Evolutionary conservation across 2,113 vertebrate species (phyloP).

Genomic region (Lophius piscatorius): DNA sequence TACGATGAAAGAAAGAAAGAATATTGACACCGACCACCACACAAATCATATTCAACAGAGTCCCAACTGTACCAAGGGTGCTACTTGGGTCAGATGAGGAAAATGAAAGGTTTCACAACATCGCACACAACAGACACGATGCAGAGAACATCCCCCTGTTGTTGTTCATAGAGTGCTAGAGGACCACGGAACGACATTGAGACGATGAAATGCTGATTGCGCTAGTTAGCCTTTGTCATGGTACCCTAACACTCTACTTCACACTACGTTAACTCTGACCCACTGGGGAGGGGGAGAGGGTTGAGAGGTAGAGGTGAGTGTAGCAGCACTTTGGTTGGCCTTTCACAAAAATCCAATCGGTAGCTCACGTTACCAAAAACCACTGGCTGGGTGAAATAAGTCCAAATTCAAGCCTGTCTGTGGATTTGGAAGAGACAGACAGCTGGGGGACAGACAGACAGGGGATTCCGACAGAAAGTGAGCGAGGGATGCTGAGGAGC

Average conservation of each 20-base stretch:
- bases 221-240: conserved; percentile 71
- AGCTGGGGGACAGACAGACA: conserved; percentile 72
- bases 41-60: conserved; percentile 67
- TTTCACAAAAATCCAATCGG: conserved; percentile 52
- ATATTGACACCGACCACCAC: conserved; percentile 72
- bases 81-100: conserved; percentile 64
- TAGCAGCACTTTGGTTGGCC: conserved; percentile 68
- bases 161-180: conserved; percentile 70
- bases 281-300: conserved; percentile 70
- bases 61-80: conserved; percentile 67
- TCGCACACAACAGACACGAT: conserved; percentile 73
- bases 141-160: conserved; percentile 67
- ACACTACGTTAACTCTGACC: conserved; percentile 72
- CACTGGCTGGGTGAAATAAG: conserved; percentile 25
- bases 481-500: conserved; percentile 63
- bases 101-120: conserved; percentile 70
- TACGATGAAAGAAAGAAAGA: conserved; percentile 69
- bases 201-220: conserved; percentile 71
- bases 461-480: conserved; percentile 65
- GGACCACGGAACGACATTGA: conserved; percentile 73
- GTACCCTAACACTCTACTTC: conserved; percentile 73
- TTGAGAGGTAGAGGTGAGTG: conserved; percentile 78
- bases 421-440: conserved; percentile 60
- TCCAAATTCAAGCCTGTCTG: conserved; percentile 58
- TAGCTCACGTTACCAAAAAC: conserved; percentile 27